A percentile compares a stretch with the other conserved stretches of the same genome.
These are phyloP conservation scores for Pararge aegeria DNA, from an alignment of 1,140 invertebrate genomes.

Conservation along the genomic window DNA sequence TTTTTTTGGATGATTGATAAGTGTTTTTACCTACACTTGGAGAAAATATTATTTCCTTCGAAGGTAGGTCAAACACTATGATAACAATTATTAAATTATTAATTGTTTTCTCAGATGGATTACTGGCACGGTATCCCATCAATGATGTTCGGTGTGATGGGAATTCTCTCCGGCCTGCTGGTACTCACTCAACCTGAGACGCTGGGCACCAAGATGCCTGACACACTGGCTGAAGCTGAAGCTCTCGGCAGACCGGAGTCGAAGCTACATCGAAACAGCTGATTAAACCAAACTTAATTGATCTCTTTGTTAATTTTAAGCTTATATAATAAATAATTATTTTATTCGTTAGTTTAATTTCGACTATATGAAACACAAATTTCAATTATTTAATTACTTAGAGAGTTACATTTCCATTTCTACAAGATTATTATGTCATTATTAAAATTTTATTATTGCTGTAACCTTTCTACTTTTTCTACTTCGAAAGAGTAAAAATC, in stretches of 20 bases:
- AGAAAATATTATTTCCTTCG: no score
- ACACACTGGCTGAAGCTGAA: constrained; percentile 84
- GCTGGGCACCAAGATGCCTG: constrained; percentile 82
- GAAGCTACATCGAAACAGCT: background rate
- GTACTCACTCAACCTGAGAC: constrained; percentile 85
- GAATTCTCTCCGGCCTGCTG: constrained; percentile 79
- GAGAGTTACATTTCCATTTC: no score
- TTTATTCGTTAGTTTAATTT: background rate
- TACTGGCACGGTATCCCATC: constrained; percentile 60
- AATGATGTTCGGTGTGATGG: constrained; percentile 81
- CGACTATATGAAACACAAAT: background rate
- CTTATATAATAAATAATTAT: background rate
- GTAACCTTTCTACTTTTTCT: no score
- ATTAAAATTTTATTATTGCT: no score
- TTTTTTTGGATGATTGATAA: no score
- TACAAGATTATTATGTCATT: no score
- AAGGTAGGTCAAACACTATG: no score
- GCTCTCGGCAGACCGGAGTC: constrained; percentile 22
- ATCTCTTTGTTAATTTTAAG: background rate
- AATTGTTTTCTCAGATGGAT: constrained; percentile 21
- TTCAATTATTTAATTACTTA: background rate
- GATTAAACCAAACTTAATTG: background rate
- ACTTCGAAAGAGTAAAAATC: no score
- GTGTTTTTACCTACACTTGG: no score
- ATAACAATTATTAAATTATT: no score